Percentiles rank a stretch among this genome's conserved stretches.
Evolutionary conservation across 1,140 invertebrate genomes (phyloP).

Genomic region (Colletes gigas): DNA sequence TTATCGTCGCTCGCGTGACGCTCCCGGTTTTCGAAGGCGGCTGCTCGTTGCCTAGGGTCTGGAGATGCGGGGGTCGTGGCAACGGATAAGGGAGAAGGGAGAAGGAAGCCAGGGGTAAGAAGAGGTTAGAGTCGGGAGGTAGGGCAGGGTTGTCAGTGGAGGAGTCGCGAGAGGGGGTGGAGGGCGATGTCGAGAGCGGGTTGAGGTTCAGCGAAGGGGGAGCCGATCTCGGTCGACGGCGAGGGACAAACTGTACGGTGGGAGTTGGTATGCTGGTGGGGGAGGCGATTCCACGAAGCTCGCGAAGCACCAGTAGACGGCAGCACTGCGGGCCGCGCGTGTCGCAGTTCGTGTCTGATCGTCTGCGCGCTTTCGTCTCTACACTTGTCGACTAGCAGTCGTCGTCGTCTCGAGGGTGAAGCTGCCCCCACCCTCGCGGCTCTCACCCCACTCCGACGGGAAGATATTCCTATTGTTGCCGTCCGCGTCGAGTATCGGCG

Average conservation of each 20-base stretch:
- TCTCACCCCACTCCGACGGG: slow-evolving; percentile 6
- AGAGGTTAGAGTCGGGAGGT: not conserved
- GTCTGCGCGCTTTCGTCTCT: slow-evolving; percentile 58
- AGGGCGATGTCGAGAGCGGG: slow-evolving; percentile 22
- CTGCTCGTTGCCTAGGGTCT: slow-evolving; percentile 55
- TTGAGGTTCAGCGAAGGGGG: not conserved
- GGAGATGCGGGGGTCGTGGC: slow-evolving; percentile 44
- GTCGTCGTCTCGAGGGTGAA: slow-evolving; percentile 64
- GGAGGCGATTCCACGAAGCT: slow-evolving; percentile 60
- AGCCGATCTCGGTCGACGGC: slow-evolving; percentile 11
- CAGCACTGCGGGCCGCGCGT: slow-evolving; percentile 79
- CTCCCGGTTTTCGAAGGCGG: slow-evolving; percentile 67
- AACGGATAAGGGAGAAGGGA: slow-evolving; percentile 14
- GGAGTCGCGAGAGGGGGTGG: slow-evolving; percentile 25
- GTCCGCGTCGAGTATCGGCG: slow-evolving; percentile 31
- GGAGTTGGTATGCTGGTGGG: slow-evolving; percentile 31
- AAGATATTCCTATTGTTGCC: slow-evolving; percentile 32
- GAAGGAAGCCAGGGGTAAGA: slow-evolving; percentile 20
- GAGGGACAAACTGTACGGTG: not conserved
- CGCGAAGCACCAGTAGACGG: slow-evolving; percentile 77
- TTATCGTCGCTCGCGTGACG: slow-evolving; percentile 71
- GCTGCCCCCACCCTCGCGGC: slow-evolving; percentile 38
- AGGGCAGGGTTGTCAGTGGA: slow-evolving; percentile 40
- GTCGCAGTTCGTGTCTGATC: slow-evolving; percentile 68
- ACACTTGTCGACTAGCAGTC: slow-evolving; percentile 53